Evolutionary conservation across 2,888 invertebrate genomes (phyloP).

Genomic region (Sesamia inferens): DNA sequence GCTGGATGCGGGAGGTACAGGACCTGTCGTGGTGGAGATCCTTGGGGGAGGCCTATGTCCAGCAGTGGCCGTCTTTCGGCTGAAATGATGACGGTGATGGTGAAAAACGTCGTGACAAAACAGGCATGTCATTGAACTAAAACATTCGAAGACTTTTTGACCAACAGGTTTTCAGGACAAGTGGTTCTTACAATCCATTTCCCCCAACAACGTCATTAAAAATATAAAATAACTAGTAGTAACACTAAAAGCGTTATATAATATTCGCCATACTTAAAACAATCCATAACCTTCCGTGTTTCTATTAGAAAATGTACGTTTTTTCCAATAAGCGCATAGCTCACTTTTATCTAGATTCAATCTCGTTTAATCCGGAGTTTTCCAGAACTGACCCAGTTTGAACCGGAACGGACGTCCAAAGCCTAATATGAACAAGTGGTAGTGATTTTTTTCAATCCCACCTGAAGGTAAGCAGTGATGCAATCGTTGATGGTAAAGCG

Average conservation of each 20-base stretch:
- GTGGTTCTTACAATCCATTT: too few species aligned
- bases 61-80: too few species aligned
- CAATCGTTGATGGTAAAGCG: too few species aligned
- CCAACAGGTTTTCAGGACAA: too few species aligned
- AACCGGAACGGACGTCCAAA: slow-evolving; percentile 21
- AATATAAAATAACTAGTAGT: neutral
- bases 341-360: slow-evolving; percentile 45
- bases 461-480: too few species aligned
- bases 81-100: too few species aligned
- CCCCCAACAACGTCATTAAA: neutral
- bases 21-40: too few species aligned
- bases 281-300: neutral
- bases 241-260: neutral
- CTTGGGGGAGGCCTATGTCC: too few species aligned
- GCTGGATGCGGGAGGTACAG: too few species aligned
- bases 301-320: slow-evolving; percentile 27
- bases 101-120: too few species aligned
- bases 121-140: too few species aligned
- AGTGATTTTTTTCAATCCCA: slow-evolving; percentile 8
- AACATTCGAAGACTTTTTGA: too few species aligned
- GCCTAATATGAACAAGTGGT: slow-evolving; percentile 17
- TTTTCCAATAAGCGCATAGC: slow-evolving; percentile 37
- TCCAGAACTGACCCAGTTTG: slow-evolving; percentile 44
- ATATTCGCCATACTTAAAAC: neutral
- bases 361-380: slow-evolving; percentile 31